phyloP scores from a whole-genome alignment of 2,113 vertebrate genomes.

The Pogona vitticeps region DNA sequence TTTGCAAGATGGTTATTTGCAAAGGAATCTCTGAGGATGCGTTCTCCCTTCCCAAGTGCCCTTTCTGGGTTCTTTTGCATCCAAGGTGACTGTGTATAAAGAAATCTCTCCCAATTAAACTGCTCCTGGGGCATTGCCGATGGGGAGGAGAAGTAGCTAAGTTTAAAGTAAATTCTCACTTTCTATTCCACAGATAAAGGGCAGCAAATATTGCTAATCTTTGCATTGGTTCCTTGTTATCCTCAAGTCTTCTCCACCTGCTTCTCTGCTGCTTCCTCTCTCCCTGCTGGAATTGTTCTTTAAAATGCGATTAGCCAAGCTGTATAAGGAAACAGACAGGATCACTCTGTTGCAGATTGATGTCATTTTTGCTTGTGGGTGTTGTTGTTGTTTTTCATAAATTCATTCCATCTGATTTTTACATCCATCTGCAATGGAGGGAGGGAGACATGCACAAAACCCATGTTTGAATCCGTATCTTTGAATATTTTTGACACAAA shows the following conservation, averaged over 20 bases:
- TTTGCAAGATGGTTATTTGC: background rate
- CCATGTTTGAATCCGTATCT: background rate
- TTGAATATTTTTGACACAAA: background rate
- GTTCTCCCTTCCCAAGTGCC: background rate
- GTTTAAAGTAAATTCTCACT: constrained; percentile 51
- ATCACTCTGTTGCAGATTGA: too few relatives aligned
- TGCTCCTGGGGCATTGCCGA: constrained; percentile 29
- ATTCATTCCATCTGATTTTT: background rate
- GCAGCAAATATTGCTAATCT: background rate
- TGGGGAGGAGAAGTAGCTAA: constrained; percentile 42
- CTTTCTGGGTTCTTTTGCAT: constrained; percentile 34
- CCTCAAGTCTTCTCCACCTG: background rate
- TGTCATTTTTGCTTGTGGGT: too few relatives aligned
- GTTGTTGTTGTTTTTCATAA: too few relatives aligned
- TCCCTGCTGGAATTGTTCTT: background rate
- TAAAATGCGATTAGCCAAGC: too few relatives aligned
- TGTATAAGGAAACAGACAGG: too few relatives aligned
- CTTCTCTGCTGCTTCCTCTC: background rate
- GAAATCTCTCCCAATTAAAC: constrained; percentile 54
- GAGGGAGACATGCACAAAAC: background rate
- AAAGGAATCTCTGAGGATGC: constrained; percentile 12
- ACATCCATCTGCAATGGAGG: background rate
- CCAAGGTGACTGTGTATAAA: constrained; percentile 42
- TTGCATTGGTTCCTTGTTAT: background rate
- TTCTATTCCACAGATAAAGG: constrained; percentile 34